Evolutionary conservation across 1,140 invertebrate species (phyloP), one percentile per base, ranked within the genome.

Genomic region (Eciton burchellii): DNA sequence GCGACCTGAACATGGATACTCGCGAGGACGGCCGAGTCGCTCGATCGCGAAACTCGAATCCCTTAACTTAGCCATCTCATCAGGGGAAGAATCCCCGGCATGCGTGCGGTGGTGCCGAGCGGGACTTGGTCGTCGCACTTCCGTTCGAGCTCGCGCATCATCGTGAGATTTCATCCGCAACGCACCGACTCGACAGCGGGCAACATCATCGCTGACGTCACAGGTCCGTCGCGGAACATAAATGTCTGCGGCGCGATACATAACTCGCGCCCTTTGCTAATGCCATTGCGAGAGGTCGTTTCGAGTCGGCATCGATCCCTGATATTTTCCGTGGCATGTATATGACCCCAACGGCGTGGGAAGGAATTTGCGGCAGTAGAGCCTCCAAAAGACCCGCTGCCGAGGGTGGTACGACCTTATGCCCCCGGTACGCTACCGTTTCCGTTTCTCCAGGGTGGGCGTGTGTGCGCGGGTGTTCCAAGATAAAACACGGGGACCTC

Each of bases 271-370:
- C 16, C 41, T 8, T 68, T 6, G 62, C 47, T 49, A 68, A 70
- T 68, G 74, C 35, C 21, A 16, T 52, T 63, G 63, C 21, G n/a
- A 49, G 14, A 21, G 63, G 24, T 56, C 12, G 41, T 29, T 79
- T 57, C 63, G 16, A 35, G 21, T 19, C 45, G 16, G 29, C 45
- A 43, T 70, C 63, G 63, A 45, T 45, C 21, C 35, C 49, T 24
- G 74, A 79, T 57, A 79, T 21, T 45, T 45, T 45, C 24, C 56
- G 74, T 79, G 52, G 74, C 63, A 79, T 79, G 74, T 79, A 62
- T 35, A 63, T 79, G 74, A 79, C 74, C 49, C 49, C 49, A 79
- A 70, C 73, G 29, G 52, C 74, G 74, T 70, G 74, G 74, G 68
- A 79, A 68, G 74, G 68, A 26, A 70, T 45, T 79, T 43, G 49